Evolutionary conservation across 2,113 vertebrate species (phyloP).

Genomic region (Sardina pilchardus): DNA sequence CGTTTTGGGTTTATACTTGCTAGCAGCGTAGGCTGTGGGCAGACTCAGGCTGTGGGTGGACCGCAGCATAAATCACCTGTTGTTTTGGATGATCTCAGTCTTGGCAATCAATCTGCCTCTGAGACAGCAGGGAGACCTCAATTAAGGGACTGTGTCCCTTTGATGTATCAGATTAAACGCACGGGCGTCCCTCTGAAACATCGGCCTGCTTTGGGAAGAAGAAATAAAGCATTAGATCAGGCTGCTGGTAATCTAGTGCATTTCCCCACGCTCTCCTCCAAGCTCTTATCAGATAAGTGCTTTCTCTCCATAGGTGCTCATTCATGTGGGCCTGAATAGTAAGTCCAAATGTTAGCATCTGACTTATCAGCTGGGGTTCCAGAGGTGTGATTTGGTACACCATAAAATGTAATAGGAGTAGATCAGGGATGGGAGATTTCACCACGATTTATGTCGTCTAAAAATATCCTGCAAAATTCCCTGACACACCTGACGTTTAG

Average conservation of each 20-base stretch:
- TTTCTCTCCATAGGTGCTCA: background rate
- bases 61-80: constrained; percentile 25
- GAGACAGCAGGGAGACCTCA: constrained; percentile 29
- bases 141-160: constrained; percentile 16
- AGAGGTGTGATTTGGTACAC: background rate
- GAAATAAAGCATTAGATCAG: background rate
- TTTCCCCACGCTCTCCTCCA: background rate
- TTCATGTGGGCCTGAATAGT: background rate
- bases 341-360: background rate
- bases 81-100: constrained; percentile 23
- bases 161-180: constrained; percentile 36
- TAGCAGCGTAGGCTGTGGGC: background rate
- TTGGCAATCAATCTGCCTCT: constrained; percentile 19
- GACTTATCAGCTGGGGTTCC: background rate
- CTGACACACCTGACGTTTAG: background rate
- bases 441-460: too few species aligned
- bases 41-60: background rate
- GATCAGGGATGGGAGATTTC: background rate
- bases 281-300: constrained; percentile 5
- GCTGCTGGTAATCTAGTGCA: background rate
- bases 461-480: background rate
- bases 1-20: background rate
- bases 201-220: background rate
- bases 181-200: constrained; percentile 14
- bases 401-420: background rate